These are phyloP conservation scores for Lasioglossum calceatum DNA, from an alignment of 2,888 invertebrate species.

Conservation along the genomic window DNA sequence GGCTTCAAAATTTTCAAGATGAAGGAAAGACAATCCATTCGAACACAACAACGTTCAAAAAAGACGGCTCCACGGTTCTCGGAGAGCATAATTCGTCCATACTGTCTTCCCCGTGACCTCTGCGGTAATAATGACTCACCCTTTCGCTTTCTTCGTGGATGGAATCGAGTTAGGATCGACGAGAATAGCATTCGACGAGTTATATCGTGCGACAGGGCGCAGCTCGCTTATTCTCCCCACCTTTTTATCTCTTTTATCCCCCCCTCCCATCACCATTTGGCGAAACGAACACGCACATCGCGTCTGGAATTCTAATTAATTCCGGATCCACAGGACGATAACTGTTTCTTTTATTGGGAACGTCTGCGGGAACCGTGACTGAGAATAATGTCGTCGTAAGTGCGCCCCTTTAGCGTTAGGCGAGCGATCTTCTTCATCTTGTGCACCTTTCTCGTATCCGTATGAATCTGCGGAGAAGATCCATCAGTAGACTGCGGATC, in stretches of 20 bases:
- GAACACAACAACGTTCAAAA: not conserved
- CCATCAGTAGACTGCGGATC: not conserved
- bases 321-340: conserved; percentile 48
- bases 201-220: conserved; percentile 43
- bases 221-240: conserved; percentile 5
- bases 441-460: not conserved
- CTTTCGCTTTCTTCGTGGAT: conserved; percentile 41
- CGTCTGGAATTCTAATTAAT: conserved; percentile 61
- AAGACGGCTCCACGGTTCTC: conserved; percentile 53
- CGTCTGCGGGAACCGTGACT: conserved; percentile 21
- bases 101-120: conserved; percentile 51
- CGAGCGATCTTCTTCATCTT: not conserved
- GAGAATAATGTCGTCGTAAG: conserved; percentile 37
- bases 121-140: conserved; percentile 69
- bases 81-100: conserved; percentile 50
- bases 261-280: not conserved
- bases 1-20: too few species aligned
- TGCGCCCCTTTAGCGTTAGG: conserved; percentile 12
- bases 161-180: conserved; percentile 61
- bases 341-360: conserved; percentile 37
- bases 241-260: not conserved
- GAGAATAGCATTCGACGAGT: conserved; percentile 61
- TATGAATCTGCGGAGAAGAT: not conserved
- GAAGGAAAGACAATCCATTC: too few species aligned
- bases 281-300: conserved; percentile 38